Conservation (phyloP, 92 coral and sea anemone genomes). For the Zoanthus gigantus region DNA sequence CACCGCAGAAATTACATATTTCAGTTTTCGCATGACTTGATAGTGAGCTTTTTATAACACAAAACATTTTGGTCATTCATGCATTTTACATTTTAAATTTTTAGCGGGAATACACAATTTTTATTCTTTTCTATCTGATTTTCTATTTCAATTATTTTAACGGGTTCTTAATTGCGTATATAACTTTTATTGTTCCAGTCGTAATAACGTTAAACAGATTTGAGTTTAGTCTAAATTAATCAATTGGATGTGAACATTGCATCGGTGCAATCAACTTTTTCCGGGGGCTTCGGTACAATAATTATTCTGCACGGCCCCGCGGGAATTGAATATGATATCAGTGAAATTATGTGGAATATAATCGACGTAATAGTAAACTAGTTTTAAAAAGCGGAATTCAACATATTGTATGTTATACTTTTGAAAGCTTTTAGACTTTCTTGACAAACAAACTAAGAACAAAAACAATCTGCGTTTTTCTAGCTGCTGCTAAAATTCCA, state of each 20-base stretch:
- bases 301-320: neutral
- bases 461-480: neutral
- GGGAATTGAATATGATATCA: neutral
- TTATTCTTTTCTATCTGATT: too few relatives aligned
- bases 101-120: too few relatives aligned
- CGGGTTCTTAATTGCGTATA: too few relatives aligned
- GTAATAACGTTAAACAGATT: neutral
- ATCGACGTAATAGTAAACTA: neutral
- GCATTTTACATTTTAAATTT: too few relatives aligned
- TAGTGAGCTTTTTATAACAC: too few relatives aligned
- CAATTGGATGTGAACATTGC: neutral
- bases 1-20: too few relatives aligned
- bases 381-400: neutral
- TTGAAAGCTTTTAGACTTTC: neutral
- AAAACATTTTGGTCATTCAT: too few relatives aligned
- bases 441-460: neutral
- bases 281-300: neutral
- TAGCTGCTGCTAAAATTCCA: neutral
- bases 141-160: too few relatives aligned
- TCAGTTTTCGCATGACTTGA: too few relatives aligned
- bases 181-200: too few relatives aligned
- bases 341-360: neutral
- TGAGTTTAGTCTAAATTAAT: neutral
- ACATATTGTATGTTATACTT: neutral
- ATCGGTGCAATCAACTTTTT: neutral